phyloP scores from a whole-genome alignment of 1,140 invertebrate species.

The Papilio polyxenes region DNA sequence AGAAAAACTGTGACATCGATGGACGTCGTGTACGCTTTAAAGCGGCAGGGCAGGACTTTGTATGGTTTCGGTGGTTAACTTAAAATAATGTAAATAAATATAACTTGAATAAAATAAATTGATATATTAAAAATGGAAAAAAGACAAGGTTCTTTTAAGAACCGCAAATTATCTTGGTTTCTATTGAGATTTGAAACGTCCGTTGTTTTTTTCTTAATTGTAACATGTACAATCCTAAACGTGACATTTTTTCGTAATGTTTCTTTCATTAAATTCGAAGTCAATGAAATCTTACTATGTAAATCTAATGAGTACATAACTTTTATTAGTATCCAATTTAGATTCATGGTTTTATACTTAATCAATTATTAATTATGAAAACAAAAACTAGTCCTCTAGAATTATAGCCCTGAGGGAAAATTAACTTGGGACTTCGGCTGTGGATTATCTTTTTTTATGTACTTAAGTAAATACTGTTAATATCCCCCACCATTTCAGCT shows the following conservation, averaged over 20 bases:
- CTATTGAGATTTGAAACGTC: slow-evolving; percentile 35
- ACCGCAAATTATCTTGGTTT: slow-evolving; percentile 51
- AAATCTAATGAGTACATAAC: too few relatives aligned
- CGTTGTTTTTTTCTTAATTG: not conserved
- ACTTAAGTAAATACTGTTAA: not conserved
- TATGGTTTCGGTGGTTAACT: slow-evolving; percentile 85
- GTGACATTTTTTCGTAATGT: too few relatives aligned
- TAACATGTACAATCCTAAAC: too few relatives aligned
- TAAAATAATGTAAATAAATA: not conserved
- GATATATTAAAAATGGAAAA: slow-evolving; percentile 30
- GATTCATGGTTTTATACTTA: too few relatives aligned
- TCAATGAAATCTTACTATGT: not conserved
- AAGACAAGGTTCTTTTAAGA: slow-evolving; percentile 66
- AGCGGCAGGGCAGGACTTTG: slow-evolving; percentile 88
- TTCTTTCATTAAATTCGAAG: not conserved
- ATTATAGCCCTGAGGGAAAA: too few relatives aligned
- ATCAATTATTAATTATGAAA: too few relatives aligned
- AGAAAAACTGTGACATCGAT: slow-evolving; percentile 92
- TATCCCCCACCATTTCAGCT: not conserved
- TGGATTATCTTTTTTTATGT: too few relatives aligned
- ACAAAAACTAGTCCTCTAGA: too few relatives aligned
- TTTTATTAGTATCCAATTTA: too few relatives aligned
- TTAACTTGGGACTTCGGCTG: too few relatives aligned
- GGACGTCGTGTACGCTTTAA: slow-evolving; percentile 93
- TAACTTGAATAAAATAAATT: slow-evolving; percentile 34